A percentile compares a stretch with the other conserved stretches of the same genome.
These are phyloP conservation scores for Macrosoma leucophasiata DNA, from an alignment of 2,888 invertebrate species.

Conservation along the genomic window DNA sequence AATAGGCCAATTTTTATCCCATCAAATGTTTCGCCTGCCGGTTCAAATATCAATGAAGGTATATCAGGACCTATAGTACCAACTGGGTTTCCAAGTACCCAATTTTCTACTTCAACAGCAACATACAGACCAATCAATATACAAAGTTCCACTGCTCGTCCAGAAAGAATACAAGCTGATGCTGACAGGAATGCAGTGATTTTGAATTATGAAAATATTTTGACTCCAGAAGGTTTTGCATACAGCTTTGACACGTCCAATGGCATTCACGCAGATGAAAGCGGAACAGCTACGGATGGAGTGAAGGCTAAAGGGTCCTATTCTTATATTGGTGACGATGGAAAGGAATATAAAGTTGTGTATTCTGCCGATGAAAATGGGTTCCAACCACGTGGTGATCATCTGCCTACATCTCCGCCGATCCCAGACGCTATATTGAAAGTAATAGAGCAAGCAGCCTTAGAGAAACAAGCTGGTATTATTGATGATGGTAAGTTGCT, in stretches of 20 bases:
- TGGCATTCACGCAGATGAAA: slow-evolving; percentile 57
- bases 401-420: slow-evolving; percentile 59
- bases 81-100: slow-evolving; percentile 22
- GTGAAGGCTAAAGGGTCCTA: slow-evolving; percentile 51
- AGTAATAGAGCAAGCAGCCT: slow-evolving; percentile 48
- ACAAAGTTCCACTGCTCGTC: slow-evolving; percentile 5
- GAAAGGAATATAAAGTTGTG: slow-evolving; percentile 46
- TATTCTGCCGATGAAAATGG: slow-evolving; percentile 65
- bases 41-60: too few species aligned
- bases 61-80: slow-evolving; percentile 18
- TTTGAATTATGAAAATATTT: slow-evolving; percentile 42
- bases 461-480: slow-evolving; percentile 44
- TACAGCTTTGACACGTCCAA: slow-evolving; percentile 60
- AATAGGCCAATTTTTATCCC: too few species aligned
- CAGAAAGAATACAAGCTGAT: slow-evolving; percentile 41
- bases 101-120: neutral
- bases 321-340: slow-evolving; percentile 61
- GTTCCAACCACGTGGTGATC: slow-evolving; percentile 52
- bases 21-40: too few species aligned
- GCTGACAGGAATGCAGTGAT: slow-evolving; percentile 47
- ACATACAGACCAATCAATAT: slow-evolving; percentile 4
- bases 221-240: slow-evolving; percentile 46
- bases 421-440: slow-evolving; percentile 54
- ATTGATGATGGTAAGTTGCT: slow-evolving; percentile 51
- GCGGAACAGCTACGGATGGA: slow-evolving; percentile 46